Evolutionary conservation across 1,140 invertebrate species (phyloP).

Genomic region (Cydia splendana): DNA sequence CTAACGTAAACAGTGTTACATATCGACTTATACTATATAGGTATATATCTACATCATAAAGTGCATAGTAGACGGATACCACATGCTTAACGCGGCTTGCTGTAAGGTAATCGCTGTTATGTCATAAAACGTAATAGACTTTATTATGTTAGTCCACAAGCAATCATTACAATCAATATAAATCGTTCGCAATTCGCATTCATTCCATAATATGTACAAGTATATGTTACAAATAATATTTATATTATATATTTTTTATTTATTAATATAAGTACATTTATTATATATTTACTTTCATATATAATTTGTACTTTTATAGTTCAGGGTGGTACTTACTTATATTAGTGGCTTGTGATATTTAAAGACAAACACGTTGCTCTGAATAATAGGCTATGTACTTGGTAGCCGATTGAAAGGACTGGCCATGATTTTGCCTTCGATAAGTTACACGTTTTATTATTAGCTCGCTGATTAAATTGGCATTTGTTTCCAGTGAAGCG

Average conservation of each 20-base stretch:
- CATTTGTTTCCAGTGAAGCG: constrained; percentile 1
- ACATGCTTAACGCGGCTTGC: not conserved
- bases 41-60: not conserved
- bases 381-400: constrained; percentile 11
- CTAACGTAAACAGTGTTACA: no score
- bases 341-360: not conserved
- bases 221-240: no score
- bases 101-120: constrained; percentile 14
- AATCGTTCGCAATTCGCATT: not conserved
- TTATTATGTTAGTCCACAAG: not conserved
- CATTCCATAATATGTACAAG: not conserved
- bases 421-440: not conserved
- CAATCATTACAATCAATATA: not conserved
- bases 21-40: not conserved
- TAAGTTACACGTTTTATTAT: constrained; percentile 3
- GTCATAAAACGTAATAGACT: constrained; percentile 1
- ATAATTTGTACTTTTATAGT: no score
- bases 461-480: constrained; percentile 6
- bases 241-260: no score
- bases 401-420: constrained; percentile 5
- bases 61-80: not conserved
- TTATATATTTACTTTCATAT: no score
- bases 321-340: not conserved
- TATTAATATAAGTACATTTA: no score
- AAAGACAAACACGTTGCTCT: not conserved